Percentiles rank a stretch among this genome's conserved stretches.
Conservation (phyloP, 2,888 invertebrate species). For the Xanthorhoe designata region DNA sequence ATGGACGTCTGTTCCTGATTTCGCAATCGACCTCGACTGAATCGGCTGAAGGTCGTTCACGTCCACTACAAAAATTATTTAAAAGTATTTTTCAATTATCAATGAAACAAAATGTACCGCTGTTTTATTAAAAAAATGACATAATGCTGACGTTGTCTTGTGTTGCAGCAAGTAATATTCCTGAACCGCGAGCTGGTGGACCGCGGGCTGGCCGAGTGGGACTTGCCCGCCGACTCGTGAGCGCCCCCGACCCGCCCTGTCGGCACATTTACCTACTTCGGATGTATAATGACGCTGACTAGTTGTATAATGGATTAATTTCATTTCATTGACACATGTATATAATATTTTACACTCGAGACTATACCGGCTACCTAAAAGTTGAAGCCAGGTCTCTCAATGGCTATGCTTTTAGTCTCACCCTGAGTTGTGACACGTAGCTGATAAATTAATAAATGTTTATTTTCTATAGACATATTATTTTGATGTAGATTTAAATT, state of each 20-base stretch:
- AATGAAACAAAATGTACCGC: slow-evolving; percentile 33
- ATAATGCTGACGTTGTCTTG: slow-evolving; percentile 31
- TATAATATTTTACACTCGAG: slow-evolving; percentile 54
- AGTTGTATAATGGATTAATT: slow-evolving; percentile 65
- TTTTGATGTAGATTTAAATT: slow-evolving; percentile 45
- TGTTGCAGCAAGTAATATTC: slow-evolving; percentile 90
- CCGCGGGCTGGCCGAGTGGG: slow-evolving; percentile 93
- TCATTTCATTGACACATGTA: slow-evolving; percentile 65
- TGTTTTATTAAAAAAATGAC: slow-evolving; percentile 38
- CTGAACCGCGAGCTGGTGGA: slow-evolving; percentile 95
- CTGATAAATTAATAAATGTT: slow-evolving; percentile 68
- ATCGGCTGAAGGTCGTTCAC: slow-evolving; percentile 32
- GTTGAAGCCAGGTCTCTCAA: slow-evolving; percentile 37
- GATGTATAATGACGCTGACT: slow-evolving; percentile 61
- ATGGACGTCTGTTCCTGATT: slow-evolving; percentile 15
- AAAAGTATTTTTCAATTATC: slow-evolving; percentile 41
- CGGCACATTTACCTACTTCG: slow-evolving; percentile 41
- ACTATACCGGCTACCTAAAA: slow-evolving; percentile 38
- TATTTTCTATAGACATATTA: slow-evolving; percentile 54
- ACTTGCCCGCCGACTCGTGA: slow-evolving; percentile 81
- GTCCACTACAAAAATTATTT: slow-evolving; percentile 25
- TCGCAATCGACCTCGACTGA: slow-evolving; percentile 31
- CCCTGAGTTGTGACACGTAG: slow-evolving; percentile 65
- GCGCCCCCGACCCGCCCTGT: slow-evolving; percentile 36
- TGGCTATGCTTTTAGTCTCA: slow-evolving; percentile 55